These are phyloP conservation scores for Gryllus longicercus DNA, from an alignment of 2,888 invertebrate genomes.

Conservation along the genomic window DNA sequence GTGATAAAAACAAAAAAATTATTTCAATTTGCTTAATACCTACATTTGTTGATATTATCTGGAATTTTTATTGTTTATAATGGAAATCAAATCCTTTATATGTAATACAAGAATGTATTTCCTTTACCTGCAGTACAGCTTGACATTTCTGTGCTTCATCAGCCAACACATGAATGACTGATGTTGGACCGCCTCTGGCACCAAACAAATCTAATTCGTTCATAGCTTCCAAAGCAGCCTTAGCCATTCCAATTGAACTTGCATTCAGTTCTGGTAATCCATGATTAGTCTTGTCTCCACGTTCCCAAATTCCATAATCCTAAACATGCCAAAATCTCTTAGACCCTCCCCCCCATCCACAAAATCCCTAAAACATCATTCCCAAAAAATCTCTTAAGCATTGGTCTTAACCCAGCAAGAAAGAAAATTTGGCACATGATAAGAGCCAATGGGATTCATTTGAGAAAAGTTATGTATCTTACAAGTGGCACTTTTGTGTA, in stretches of 20 bases:
- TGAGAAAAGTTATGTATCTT: too few relatives aligned
- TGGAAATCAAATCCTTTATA: neutral
- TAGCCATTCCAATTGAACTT: conserved; percentile 99
- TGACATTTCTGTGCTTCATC: conserved; percentile 99
- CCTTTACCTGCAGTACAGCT: conserved; percentile 76
- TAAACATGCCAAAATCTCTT: conserved; percentile 39
- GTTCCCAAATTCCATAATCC: conserved; percentile 99
- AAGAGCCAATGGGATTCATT: too few relatives aligned
- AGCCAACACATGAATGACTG: conserved; percentile 95
- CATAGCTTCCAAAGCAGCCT: conserved; percentile 96
- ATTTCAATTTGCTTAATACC: too few relatives aligned
- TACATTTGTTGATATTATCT: neutral
- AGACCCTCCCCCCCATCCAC: too few relatives aligned
- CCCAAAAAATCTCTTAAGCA: too few relatives aligned
- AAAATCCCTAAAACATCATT: too few relatives aligned
- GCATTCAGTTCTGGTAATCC: conserved; percentile 97
- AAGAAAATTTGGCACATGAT: too few relatives aligned
- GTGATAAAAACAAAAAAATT: too few relatives aligned
- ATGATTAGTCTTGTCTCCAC: conserved; percentile 99
- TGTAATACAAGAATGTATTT: neutral
- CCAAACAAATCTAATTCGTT: conserved; percentile 97
- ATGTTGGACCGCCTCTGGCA: conserved; percentile 92
- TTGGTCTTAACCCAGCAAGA: too few relatives aligned
- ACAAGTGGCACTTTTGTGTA: too few relatives aligned
- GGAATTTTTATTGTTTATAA: neutral